Base-by-base conservation (phyloP, 2,888 invertebrate genomes). In the Drosophila cracens region DNA sequence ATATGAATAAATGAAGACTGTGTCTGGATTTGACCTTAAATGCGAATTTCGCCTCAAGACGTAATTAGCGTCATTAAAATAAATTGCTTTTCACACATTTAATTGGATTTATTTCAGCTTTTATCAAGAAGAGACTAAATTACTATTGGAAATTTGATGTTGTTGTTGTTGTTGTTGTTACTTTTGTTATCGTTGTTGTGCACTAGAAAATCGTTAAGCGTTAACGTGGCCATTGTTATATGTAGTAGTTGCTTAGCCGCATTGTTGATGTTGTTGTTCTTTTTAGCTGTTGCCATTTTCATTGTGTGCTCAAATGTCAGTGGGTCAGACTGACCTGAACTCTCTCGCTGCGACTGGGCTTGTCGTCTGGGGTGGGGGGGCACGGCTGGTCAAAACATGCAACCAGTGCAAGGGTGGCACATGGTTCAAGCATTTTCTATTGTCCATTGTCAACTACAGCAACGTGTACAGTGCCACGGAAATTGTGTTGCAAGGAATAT, bases 181-280 rank as follows among this genome's bases (percentile, higher is more conserved):
- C 40, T 51, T 31, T 68, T 57, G 29, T 21, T 25, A 8, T 46
- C 21, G 54, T 70, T 70, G 76, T 56, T 68, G 62, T 88, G 83
- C 84, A 89, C 87, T 89, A 86, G 74, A 86, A 83, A 89, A 76
- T 86, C 87, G 83, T 81, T 78, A 68, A 58, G 79, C 82, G 79
- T 79, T 73, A 79, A 79, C 74, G 31, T 67, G 61, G 51, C 65
- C 48, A 61, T 80, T 77, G 76, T 70, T 75, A 62, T 59, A 2
- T 63, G 25, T 16, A 46, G 57, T 58, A 33, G 59, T 58, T 48
- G 65, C 36, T 66, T 76, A 43, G 72, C 31, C 27, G 54, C 51
- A 59, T 56, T 71, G 77, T 49, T 58, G 48, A 36, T 43, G 53
- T 40, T 65, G 64, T 25, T 57, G 49, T 1, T 58, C 73, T 34